Percentiles rank a stretch among this genome's conserved stretches.
These are phyloP conservation scores for Drosophila carrolli DNA, from an alignment of 1,140 invertebrate species.

Conservation along the genomic window DNA sequence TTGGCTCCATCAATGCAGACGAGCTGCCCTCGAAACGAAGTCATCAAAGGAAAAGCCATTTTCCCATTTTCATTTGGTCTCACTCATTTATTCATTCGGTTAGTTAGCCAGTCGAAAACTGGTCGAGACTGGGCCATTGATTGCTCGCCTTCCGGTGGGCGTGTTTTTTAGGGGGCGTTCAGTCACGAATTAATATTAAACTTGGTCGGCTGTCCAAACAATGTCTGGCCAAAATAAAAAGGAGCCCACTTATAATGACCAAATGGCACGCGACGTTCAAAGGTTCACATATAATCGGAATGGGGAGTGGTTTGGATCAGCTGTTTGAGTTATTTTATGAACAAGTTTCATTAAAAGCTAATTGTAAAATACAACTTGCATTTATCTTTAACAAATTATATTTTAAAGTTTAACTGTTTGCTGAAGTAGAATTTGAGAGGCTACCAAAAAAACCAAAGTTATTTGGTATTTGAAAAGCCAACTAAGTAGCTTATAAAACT, in stretches of 20 bases:
- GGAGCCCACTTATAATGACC: constrained; percentile 61
- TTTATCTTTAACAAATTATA: too few species aligned
- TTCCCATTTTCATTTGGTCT: constrained; percentile 22
- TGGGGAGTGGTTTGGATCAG: constrained; percentile 25
- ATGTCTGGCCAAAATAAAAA: constrained; percentile 37
- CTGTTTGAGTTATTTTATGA: constrained; percentile 8
- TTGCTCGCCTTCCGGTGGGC: constrained; percentile 41
- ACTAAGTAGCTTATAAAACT: not conserved
- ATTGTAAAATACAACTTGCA: too few species aligned
- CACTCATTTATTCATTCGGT: constrained; percentile 37
- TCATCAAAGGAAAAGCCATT: constrained; percentile 63
- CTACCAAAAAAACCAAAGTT: too few species aligned
- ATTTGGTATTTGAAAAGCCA: too few species aligned
- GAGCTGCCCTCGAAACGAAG: constrained; percentile 45
- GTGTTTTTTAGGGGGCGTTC: constrained; percentile 13
- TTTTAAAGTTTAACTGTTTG: too few species aligned
- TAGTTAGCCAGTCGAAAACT: constrained; percentile 43
- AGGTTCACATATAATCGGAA: constrained; percentile 30
- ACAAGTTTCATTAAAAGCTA: too few species aligned
- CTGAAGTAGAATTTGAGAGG: too few species aligned
- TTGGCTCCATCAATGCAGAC: constrained; percentile 23
- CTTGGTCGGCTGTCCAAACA: constrained; percentile 58
- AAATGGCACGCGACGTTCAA: constrained; percentile 60
- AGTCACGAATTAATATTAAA: constrained; percentile 74
- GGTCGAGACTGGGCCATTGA: constrained; percentile 45